Conservation (phyloP, 2,113 vertebrate species). For the Corythornis cristatus region DNA sequence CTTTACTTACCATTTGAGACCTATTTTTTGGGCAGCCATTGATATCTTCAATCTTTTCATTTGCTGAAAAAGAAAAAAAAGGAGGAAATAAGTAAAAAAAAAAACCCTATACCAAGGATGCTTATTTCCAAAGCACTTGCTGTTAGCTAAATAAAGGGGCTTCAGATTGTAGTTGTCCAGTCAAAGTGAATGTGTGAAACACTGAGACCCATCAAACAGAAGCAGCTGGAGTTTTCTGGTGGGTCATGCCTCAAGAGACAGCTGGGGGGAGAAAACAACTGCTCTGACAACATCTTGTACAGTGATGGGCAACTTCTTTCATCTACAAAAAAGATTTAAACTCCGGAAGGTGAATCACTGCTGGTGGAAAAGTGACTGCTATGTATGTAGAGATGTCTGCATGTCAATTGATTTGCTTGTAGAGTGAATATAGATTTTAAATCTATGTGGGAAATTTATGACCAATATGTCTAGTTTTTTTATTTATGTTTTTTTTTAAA, state of each 20-base stretch:
- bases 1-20: constrained; percentile 95
- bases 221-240: constrained; percentile 71
- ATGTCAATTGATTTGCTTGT: neutral
- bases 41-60: constrained; percentile 98
- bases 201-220: constrained; percentile 56
- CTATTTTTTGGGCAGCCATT: constrained; percentile 96
- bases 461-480: neutral
- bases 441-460: neutral
- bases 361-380: neutral
- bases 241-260: constrained; percentile 79
- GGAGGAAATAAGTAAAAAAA: constrained; percentile 24
- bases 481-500: neutral
- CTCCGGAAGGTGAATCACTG: neutral
- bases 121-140: constrained; percentile 27
- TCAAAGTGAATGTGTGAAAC: constrained; percentile 68
- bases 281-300: constrained; percentile 59
- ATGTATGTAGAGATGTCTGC: accelerated
- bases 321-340: neutral
- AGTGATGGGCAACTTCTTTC: neutral
- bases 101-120: neutral
- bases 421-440: neutral
- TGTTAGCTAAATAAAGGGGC: constrained; percentile 22
- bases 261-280: constrained; percentile 89
- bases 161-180: constrained; percentile 58
- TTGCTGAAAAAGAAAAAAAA: constrained; percentile 82